Base-by-base conservation (phyloP, 2,113 vertebrate species). In the Dinomys branickii region DNA sequence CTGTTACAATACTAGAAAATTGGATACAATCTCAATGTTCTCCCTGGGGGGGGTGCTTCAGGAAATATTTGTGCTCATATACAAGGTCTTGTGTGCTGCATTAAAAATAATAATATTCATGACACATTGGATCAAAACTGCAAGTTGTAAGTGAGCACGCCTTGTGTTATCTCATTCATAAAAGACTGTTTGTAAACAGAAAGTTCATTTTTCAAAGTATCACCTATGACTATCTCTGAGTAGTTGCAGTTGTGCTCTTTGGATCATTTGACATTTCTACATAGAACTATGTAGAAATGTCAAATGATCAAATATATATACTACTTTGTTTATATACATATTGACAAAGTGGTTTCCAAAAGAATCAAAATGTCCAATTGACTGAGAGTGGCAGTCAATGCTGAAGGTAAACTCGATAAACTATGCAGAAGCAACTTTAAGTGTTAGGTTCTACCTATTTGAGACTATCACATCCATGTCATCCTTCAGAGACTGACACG, bases 41-140 rank as follows among this genome's bases (percentile, higher is more conserved):
- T 95, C 47, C 80, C 69, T 67, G 0, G n/a, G 24, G 73, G 50
- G 56, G 5, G 8, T 0, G 14, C 6, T 38, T 80, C 87, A 92
- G 75, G 56, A 83, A 94, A 69, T 93, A 84, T 80, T 28, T 92
- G 93, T 77, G 38, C 8, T 30, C 24, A 63, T 8, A 47, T 38
- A 47, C 52, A 52, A 61, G 9, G 44, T 82, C 58, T 78, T 80
- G 63, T 33, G 65, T 54, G 20, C 35, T 59, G 22, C 41, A 41
- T 58, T 94, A 69, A 95, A 91, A 50, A 96, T 86, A 47, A 30
- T 56, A 83, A 50, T 50, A 61, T 44, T 78, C 33, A 41, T 19
- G 56, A 35, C 41, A 35, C 19, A 20, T 35, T 33, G n/a, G 58
- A 90, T 92, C 35, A 77, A 89, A 95, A 84, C 52, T 59, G 12